Conservation (phyloP, 2,113 vertebrate genomes). For the Helogale parvula region DNA sequence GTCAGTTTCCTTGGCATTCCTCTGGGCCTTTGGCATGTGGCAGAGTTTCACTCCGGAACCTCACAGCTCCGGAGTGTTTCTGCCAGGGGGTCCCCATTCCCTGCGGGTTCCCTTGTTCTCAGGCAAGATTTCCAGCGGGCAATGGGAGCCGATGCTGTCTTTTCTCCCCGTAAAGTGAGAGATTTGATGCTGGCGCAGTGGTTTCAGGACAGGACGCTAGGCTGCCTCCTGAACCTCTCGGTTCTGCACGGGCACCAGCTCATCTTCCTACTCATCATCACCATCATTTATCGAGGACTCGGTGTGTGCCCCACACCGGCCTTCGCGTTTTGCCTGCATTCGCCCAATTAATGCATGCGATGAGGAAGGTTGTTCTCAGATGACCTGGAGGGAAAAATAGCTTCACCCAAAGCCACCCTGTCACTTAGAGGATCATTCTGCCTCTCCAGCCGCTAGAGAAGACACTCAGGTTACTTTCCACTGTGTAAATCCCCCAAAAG, state of each 20-base stretch:
- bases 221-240: neutral
- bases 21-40: neutral
- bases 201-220: neutral
- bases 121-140: neutral
- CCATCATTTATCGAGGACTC: accelerated
- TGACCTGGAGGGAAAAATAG: neutral
- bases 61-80: neutral
- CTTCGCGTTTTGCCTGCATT: neutral
- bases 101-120: neutral
- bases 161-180: conserved; percentile 36
- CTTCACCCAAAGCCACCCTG: neutral
- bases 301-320: accelerated
- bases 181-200: neutral
- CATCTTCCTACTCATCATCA: neutral
- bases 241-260: neutral
- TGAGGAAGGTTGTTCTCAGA: neutral
- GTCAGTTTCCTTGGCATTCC: conserved; percentile 21
- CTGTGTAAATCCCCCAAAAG: neutral
- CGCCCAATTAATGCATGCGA: accelerated
- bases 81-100: conserved; percentile 1
- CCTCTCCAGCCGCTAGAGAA: accelerated
- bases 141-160: neutral
- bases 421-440: accelerated
- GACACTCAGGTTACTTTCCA: neutral
- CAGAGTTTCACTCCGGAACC: neutral